Evolutionary conservation across 1,140 invertebrate genomes (phyloP).

Genomic region (Adelges cooleyi): DNA sequence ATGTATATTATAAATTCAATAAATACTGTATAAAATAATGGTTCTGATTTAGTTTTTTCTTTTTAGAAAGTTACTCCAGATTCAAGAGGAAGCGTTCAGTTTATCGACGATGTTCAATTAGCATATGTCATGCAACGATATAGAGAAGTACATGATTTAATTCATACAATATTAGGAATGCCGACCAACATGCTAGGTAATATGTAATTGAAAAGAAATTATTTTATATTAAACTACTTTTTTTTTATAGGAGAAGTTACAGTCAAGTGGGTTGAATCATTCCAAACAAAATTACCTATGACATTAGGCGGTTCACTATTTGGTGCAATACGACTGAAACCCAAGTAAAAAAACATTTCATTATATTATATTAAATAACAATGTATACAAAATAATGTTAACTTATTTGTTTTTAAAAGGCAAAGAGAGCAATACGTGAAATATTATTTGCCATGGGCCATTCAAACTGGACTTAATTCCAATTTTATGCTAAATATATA

Average conservation of each 20-base stretch:
- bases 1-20: constrained; percentile 56
- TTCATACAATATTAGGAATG: constrained; percentile 82
- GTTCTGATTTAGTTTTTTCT: constrained; percentile 30
- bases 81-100: constrained; percentile 73
- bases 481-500: constrained; percentile 72
- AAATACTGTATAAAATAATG: neutral
- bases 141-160: constrained; percentile 88
- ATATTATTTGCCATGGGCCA: constrained; percentile 77
- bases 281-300: constrained; percentile 84
- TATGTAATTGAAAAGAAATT: constrained; percentile 30
- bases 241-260: constrained; percentile 59
- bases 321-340: constrained; percentile 64
- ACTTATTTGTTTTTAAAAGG: constrained; percentile 43
- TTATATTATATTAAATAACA: neutral
- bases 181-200: constrained; percentile 89
- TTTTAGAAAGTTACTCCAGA: constrained; percentile 83
- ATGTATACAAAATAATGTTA: neutral
- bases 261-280: constrained; percentile 94
- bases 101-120: constrained; percentile 78
- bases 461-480: constrained; percentile 61
- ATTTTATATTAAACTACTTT: constrained; percentile 8
- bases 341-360: constrained; percentile 49
- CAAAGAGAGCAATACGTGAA: constrained; percentile 68
- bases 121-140: constrained; percentile 89
- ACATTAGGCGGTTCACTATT: constrained; percentile 75